These are phyloP conservation scores for Tanypteryx hageni DNA, from an alignment of 2,888 invertebrate species.

Conservation along the genomic window DNA sequence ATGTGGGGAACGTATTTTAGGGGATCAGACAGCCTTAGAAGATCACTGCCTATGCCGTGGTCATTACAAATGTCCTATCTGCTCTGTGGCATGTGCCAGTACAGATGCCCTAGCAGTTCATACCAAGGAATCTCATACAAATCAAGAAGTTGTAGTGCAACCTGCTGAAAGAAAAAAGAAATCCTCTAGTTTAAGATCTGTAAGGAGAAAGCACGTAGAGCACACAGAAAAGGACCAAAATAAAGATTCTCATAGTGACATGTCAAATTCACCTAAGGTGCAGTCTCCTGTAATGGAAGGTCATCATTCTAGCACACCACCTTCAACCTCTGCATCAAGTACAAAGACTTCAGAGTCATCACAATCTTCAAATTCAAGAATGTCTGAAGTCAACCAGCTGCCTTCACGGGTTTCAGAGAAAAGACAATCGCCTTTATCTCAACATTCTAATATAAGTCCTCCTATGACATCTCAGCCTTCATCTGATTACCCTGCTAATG, in stretches of 20 bases:
- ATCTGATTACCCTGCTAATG: neutral
- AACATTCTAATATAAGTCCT: neutral
- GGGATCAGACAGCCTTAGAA: constrained; percentile 52
- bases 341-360: neutral
- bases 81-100: constrained; percentile 54
- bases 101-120: constrained; percentile 42
- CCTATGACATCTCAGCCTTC: neutral
- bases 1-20: constrained; percentile 27
- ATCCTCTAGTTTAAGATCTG: neutral
- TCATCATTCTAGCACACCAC: neutral
- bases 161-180: constrained; percentile 10
- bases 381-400: neutral
- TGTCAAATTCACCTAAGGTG: constrained; percentile 6
- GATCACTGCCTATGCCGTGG: constrained; percentile 48
- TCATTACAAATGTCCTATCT: constrained; percentile 48
- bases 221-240: neutral
- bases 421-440: neutral
- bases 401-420: neutral
- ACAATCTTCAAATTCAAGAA: neutral
- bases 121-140: constrained; percentile 18
- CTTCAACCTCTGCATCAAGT: neutral
- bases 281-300: constrained; percentile 29
- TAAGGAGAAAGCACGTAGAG: neutral
- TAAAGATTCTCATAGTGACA: constrained; percentile 17
- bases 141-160: neutral